Evolutionary conservation across 2,888 invertebrate species (phyloP).

Genomic region (Sinohyriopsis cumingii): DNA sequence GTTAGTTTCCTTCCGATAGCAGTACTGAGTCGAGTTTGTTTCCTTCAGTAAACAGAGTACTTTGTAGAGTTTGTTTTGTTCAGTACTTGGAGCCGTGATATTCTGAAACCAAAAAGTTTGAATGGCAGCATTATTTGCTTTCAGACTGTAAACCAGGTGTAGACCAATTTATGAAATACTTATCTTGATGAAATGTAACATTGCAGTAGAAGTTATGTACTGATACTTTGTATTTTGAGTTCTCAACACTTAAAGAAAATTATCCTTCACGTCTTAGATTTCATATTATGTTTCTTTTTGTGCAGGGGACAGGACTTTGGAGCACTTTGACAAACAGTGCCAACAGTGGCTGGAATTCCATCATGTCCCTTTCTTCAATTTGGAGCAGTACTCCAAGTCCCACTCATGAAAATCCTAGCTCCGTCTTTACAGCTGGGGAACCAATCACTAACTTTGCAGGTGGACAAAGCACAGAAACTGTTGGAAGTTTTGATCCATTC

Average conservation of each 20-base stretch:
- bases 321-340: conserved; percentile 61
- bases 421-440: conserved; percentile 15
- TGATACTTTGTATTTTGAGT: neutral
- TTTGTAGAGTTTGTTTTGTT: too few species aligned
- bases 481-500: conserved; percentile 59
- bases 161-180: too few species aligned
- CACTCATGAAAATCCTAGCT: neutral
- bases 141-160: too few species aligned
- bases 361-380: conserved; percentile 49
- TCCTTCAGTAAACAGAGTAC: too few species aligned
- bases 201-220: too few species aligned
- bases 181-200: too few species aligned
- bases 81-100: too few species aligned
- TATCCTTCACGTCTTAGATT: neutral
- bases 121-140: too few species aligned
- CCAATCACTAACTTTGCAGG: conserved; percentile 19
- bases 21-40: too few species aligned
- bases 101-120: too few species aligned
- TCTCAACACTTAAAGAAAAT: neutral
- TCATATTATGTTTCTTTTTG: neutral
- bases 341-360: conserved; percentile 59
- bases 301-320: conserved; percentile 50
- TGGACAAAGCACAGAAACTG: conserved; percentile 24
- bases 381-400: conserved; percentile 45
- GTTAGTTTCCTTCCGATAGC: too few species aligned